These are phyloP conservation scores for Helicoverpa armigera DNA, from an alignment of 1,140 invertebrate species.

Conservation along the genomic window DNA sequence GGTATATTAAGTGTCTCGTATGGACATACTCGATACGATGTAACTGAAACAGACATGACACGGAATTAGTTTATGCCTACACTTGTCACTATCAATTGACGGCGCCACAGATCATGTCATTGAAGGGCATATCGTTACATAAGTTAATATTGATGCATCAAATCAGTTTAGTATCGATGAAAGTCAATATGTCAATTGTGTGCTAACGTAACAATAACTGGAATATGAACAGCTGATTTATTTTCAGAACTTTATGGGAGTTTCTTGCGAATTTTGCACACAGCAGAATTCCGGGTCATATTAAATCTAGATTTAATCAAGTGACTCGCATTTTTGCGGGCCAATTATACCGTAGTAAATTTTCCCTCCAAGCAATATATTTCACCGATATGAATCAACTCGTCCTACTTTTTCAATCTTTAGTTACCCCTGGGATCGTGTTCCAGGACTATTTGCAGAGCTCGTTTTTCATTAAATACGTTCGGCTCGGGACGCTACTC, in stretches of 20 bases:
- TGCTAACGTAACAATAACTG: background rate
- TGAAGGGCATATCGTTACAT: slow-evolving; percentile 32
- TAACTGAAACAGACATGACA: slow-evolving; percentile 88
- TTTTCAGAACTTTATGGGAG: too few relatives aligned
- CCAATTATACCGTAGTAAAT: slow-evolving; percentile 11
- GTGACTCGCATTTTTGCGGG: slow-evolving; percentile 2
- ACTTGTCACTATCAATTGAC: slow-evolving; percentile 28
- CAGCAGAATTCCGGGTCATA: background rate
- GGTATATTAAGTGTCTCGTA: slow-evolving; percentile 99
- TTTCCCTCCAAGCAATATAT: slow-evolving; percentile 31
- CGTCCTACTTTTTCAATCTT: slow-evolving; percentile 27
- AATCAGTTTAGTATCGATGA: slow-evolving; percentile 23
- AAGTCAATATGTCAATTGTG: slow-evolving; percentile 19
- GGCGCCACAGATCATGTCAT: slow-evolving; percentile 13
- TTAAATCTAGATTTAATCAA: slow-evolving; percentile 20
- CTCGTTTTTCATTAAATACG: slow-evolving; percentile 31
- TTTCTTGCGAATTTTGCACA: background rate
- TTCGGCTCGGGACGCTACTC: slow-evolving; percentile 9
- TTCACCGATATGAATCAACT: slow-evolving; percentile 28
- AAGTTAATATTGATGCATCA: slow-evolving; percentile 24
- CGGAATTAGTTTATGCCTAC: slow-evolving; percentile 8
- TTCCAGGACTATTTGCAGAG: slow-evolving; percentile 14
- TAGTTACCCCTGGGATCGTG: slow-evolving; percentile 25
- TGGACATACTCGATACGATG: slow-evolving; percentile 99
- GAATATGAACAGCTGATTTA: too few relatives aligned